Evolutionary conservation across 2,797 vertebrate genomes (phyloP).

Genomic region (Leptatherina wallacei): DNA sequence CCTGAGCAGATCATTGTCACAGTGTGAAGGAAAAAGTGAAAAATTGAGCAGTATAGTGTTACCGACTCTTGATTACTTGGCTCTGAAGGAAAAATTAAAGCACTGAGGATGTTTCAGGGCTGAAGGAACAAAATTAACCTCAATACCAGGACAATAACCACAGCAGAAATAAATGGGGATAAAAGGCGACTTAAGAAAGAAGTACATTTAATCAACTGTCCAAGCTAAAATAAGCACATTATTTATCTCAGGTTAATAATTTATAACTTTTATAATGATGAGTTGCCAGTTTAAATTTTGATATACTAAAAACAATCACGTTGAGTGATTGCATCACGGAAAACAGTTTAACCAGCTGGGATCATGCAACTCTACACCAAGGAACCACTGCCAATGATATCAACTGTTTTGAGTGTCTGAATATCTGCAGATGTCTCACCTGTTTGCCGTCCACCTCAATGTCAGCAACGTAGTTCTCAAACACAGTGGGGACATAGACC

Average conservation of each 20-base stretch:
- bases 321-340: background rate
- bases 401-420: background rate
- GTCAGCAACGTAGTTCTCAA: slow-evolving; percentile 98
- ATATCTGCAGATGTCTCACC: slow-evolving; percentile 75
- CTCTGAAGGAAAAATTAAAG: slow-evolving; percentile 43
- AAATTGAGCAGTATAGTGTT: slow-evolving; percentile 27
- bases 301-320: background rate
- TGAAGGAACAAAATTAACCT: slow-evolving; percentile 25
- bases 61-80: slow-evolving; percentile 33
- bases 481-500: slow-evolving; percentile 97
- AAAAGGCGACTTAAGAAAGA: background rate
- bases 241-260: background rate
- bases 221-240: background rate
- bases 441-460: slow-evolving; percentile 98
- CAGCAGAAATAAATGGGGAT: background rate
- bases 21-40: slow-evolving; percentile 30
- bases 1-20: slow-evolving; percentile 19
- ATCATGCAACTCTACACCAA: background rate
- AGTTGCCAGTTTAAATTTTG: background rate
- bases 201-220: background rate
- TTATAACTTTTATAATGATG: background rate
- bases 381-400: background rate
- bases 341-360: background rate
- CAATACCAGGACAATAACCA: slow-evolving; percentile 20
- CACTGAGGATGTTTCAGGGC: slow-evolving; percentile 29